Conservation (phyloP, 1,140 invertebrate species). For the Ptiloglossa arizonensis region DNA sequence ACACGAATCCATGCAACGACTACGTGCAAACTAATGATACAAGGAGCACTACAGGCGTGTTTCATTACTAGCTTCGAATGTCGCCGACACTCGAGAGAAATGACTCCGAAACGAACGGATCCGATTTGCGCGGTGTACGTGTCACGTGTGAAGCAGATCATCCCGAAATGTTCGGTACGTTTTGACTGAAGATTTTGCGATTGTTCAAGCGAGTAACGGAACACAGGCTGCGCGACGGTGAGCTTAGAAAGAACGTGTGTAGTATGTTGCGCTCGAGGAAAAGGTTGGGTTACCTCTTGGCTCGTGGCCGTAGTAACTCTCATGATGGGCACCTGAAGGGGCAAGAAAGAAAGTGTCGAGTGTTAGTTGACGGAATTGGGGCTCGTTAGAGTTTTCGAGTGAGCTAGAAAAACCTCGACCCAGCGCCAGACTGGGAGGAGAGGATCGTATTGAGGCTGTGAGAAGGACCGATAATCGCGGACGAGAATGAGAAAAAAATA, state of each 20-base stretch:
- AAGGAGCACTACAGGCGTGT: constrained; percentile 29
- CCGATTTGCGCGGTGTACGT: not conserved
- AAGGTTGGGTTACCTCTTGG: constrained; percentile 74
- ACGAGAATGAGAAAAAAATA: constrained; percentile 8
- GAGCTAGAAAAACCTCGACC: constrained; percentile 38
- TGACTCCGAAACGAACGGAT: not conserved
- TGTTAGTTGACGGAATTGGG: constrained; percentile 60
- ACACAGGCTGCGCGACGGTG: constrained; percentile 34
- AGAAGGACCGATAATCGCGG: constrained; percentile 13
- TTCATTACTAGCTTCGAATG: constrained; percentile 55
- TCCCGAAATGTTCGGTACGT: not conserved
- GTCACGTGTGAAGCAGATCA: not conserved
- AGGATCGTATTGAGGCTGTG: not conserved
- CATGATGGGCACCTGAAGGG: constrained; percentile 70
- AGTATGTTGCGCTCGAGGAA: constrained; percentile 46
- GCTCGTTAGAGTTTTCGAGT: constrained; percentile 56
- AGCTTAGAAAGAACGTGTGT: constrained; percentile 26
- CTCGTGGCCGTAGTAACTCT: constrained; percentile 74
- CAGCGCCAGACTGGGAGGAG: not conserved
- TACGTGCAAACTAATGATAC: constrained; percentile 59
- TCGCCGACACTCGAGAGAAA: not conserved
- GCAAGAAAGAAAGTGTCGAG: constrained; percentile 59
- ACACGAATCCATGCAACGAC: constrained; percentile 59
- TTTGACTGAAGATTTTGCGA: not conserved
- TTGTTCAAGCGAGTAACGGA: constrained; percentile 31